Base-by-base conservation (phyloP, 2,113 vertebrate species). In the Taurulus bubalis region DNA sequence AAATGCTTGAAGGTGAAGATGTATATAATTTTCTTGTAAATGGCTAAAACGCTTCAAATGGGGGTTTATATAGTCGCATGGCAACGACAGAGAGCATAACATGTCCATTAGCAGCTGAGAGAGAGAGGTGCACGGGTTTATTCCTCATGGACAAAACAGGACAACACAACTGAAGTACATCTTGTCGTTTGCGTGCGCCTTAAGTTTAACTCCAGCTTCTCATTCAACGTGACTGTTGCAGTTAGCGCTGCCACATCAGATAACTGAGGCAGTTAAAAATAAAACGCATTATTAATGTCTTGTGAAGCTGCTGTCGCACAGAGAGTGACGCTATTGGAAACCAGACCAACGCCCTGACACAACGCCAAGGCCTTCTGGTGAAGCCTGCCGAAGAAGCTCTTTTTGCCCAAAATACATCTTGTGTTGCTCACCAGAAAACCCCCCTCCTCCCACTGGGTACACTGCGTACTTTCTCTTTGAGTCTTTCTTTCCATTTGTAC, bases 291-390 rank as follows among this genome's bases (percentile, higher is more conserved):
- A 91, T 91, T 89, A 89, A 86, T 81, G 71, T 82, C 79, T 87
- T 38, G 80, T 59, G 71, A 88, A 70, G 70, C 63, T 32, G 86
- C 82, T 71, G 73, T 82, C 42, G 18, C 69, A 76, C 83, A 56
- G 62, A 83, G 72, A 88, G 84, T 77, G 90, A 79, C 56, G 79
- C 87, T 64, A 49, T 53, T 76, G 85, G 91, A 93, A 90, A 87
- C 51, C 24, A 71, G 87, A 88, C 85, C 93, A 91, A 94, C 92
- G 90, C 91, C 91, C 90, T 84, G 86, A 88, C 70, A n/a, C 51
- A 28, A n/a, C 8, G 82, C 91, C 90, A 78, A 83, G 80, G 71
- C 86, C 51, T 82, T 85, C 80, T 88, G 89, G 90, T 75, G 79
- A 84, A 82, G 64, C 82, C 72, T 85, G 77, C 76, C 83, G 82